A percentile compares a stretch with the other conserved stretches of the same genome.
Conservation (phyloP, 2,888 invertebrate genomes). For the Tuta absoluta region DNA sequence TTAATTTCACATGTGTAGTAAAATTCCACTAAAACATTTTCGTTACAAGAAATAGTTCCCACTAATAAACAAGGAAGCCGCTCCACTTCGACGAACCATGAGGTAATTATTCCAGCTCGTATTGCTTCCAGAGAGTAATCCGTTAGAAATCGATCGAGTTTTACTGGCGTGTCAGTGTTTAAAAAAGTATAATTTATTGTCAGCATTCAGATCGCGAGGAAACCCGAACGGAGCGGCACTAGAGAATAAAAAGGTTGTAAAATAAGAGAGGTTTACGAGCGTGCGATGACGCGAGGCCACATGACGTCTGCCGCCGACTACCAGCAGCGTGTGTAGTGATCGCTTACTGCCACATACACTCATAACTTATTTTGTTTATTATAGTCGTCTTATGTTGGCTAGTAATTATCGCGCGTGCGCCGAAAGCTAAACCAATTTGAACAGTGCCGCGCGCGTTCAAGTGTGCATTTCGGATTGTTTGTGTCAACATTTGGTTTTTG, state of each 20-base stretch:
- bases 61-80: slow-evolving; percentile 78
- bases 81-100: slow-evolving; percentile 69
- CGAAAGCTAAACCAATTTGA: slow-evolving; percentile 72
- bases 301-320: too few relatives aligned
- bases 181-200: slow-evolving; percentile 80
- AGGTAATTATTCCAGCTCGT: slow-evolving; percentile 73
- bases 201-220: slow-evolving; percentile 77
- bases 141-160: slow-evolving; percentile 81
- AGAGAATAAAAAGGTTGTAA: slow-evolving; percentile 80
- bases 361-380: slow-evolving; percentile 73
- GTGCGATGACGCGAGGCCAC: slow-evolving; percentile 76
- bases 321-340: slow-evolving; percentile 48
- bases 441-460: slow-evolving; percentile 58
- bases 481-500: slow-evolving; percentile 69
- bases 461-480: slow-evolving; percentile 71
- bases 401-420: slow-evolving; percentile 74
- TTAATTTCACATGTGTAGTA: slow-evolving; percentile 38
- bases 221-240: slow-evolving; percentile 75
- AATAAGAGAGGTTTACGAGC: slow-evolving; percentile 78
- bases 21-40: slow-evolving; percentile 45
- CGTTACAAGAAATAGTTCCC: slow-evolving; percentile 64
- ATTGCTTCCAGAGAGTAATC: slow-evolving; percentile 76
- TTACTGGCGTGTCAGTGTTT: slow-evolving; percentile 80
- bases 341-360: slow-evolving; percentile 47
- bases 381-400: slow-evolving; percentile 66